A percentile compares a stretch with the other conserved stretches of the same genome.
phyloP scores from a whole-genome alignment of 2,888 invertebrate species.

The Tanypteryx hageni region DNA sequence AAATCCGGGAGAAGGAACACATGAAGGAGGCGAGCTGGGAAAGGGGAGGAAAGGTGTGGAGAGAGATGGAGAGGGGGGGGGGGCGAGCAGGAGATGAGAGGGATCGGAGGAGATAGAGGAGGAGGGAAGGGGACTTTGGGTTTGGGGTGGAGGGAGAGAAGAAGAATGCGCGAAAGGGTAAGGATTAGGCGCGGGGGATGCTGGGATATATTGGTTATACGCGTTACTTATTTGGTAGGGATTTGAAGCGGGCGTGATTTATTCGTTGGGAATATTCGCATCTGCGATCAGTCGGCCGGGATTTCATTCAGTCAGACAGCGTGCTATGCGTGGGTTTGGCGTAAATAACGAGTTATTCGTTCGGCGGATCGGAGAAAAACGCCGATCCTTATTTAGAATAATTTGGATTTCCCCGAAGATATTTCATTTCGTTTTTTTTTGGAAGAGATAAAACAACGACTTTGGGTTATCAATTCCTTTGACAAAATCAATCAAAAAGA shows the following conservation, averaged over 20 bases:
- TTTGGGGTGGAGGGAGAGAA: not conserved
- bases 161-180: not conserved
- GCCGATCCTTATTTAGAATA: conserved; percentile 53
- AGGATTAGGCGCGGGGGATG: conserved; percentile 29
- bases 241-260: conserved; percentile 57
- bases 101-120: not conserved
- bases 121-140: not conserved
- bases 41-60: not conserved
- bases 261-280: conserved; percentile 62
- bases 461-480: not conserved
- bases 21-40: too few relatives aligned
- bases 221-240: conserved; percentile 63
- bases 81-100: too few relatives aligned
- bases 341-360: conserved; percentile 60
- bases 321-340: conserved; percentile 38
- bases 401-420: conserved; percentile 47
- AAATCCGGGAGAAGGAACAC: too few relatives aligned
- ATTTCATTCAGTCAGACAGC: conserved; percentile 54
- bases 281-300: conserved; percentile 46
- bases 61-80: too few relatives aligned
- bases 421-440: conserved; percentile 24
- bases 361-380: conserved; percentile 22
- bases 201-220: conserved; percentile 49
- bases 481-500: not conserved
- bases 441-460: not conserved